Evolutionary conservation across 2,113 vertebrate genomes (phyloP), one percentile per base, ranked within the genome.

Genomic region (Seriola aureovittata): DNA sequence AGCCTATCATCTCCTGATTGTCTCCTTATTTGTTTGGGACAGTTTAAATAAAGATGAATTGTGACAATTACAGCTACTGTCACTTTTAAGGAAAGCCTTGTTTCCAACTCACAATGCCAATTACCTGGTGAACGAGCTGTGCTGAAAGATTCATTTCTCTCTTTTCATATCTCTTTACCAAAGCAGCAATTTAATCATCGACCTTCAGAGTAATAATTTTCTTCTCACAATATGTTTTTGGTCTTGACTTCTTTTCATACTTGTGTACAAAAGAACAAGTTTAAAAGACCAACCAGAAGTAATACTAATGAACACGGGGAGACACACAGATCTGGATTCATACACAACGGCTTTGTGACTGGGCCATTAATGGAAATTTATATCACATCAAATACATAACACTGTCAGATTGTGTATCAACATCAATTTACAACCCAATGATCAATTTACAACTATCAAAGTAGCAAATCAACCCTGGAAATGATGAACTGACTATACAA

Each of bases 31-130:
- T 36, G 38, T 77, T 38, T 46, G 36, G 11, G 17, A 58, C 40
- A 3, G 8, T 42, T 77, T 58, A 36, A 68, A 68, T 46, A 23
- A 23, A 58, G 25, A 66, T 66, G 23, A n/a, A 36, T 57, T 55
- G 50, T 32, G 63, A 66, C 44, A 68, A 50, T 68, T 34, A 68
- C 19, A 21, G 23, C 65, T 50, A 3, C 63, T 65, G 36, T 64
- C 36, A 13, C 46, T 38, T 64, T 64, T 66, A 29, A 46, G 42
- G 25, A 66, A 25, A 48, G 63, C 42, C 16, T 29, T 46, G 25
- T 58, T 71, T 44, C 50, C 14, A 64, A 19, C n/a, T 29, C 16
- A 34, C 71, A 9, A 3, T 69, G 48, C 21, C 52, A 42, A 42
- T 11, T 21, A 46, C 42, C 54, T 72, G 10, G n/a, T 5, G n/a